Evolutionary conservation across 2,113 vertebrate species (phyloP).

Genomic region (Anser brachyrhynchus): DNA sequence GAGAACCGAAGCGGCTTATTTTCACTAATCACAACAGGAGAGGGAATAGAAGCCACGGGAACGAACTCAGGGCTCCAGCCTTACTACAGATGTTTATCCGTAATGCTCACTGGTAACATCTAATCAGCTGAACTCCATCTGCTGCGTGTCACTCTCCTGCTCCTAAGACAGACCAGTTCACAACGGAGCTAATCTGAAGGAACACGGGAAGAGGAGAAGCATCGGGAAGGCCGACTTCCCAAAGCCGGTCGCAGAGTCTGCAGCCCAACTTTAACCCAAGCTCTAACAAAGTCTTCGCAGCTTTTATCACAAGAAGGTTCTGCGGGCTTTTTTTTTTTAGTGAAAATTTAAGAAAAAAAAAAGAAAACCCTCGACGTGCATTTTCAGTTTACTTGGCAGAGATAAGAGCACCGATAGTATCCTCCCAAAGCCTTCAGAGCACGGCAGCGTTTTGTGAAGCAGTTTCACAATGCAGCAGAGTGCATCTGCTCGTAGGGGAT

Average conservation of each 20-base stretch:
- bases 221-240: background rate
- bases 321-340: background rate
- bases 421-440: background rate
- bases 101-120: background rate
- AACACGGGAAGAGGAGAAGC: background rate
- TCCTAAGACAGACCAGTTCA: background rate
- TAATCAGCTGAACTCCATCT: conserved; percentile 43
- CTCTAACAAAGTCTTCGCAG: background rate
- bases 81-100: conserved; percentile 27
- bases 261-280: background rate
- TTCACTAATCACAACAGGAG: background rate
- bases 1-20: background rate
- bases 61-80: background rate
- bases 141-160: background rate
- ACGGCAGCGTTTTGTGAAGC: background rate
- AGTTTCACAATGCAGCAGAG: rapidly evolving
- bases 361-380: background rate
- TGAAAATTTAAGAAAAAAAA: background rate
- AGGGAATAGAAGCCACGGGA: background rate
- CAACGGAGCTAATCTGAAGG: background rate
- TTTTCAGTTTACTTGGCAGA: background rate
- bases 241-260: background rate
- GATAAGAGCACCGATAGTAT: background rate
- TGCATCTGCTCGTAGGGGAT: rapidly evolving
- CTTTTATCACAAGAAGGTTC: background rate